A percentile compares a stretch with the other conserved stretches of the same genome.
phyloP scores from a whole-genome alignment of 2,888 invertebrate genomes.

The Danaus chrysippus region DNA sequence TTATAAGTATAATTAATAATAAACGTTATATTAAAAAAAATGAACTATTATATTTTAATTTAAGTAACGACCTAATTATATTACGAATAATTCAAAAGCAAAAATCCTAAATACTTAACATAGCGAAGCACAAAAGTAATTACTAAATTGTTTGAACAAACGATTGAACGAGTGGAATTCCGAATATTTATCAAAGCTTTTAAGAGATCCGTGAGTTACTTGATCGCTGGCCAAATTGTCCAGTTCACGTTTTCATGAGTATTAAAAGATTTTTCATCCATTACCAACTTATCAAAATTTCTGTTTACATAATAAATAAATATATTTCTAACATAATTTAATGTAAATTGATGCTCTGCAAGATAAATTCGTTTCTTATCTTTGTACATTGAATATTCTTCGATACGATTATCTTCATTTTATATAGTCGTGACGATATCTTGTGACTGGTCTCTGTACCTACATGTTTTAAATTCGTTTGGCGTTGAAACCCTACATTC shows the following conservation, averaged over 20 bases:
- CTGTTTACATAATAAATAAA: background rate
- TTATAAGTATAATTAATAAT: too few species aligned
- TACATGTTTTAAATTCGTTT: constrained; percentile 23
- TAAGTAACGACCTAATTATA: too few species aligned
- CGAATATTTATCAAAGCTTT: constrained; percentile 31
- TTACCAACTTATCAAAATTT: too few species aligned
- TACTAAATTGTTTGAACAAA: constrained; percentile 33
- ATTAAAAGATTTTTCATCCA: background rate
- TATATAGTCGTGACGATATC: background rate
- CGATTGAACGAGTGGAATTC: constrained; percentile 27
- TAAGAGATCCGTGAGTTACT: constrained; percentile 29
- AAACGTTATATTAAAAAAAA: too few species aligned
- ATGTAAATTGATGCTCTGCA: background rate
- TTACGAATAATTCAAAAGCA: background rate
- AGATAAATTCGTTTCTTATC: background rate
- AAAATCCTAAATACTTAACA: constrained; percentile 14
- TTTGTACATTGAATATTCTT: background rate
- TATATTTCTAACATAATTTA: background rate
- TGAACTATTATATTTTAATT: too few species aligned
- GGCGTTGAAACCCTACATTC: constrained; percentile 14
- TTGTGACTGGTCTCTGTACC: constrained; percentile 11
- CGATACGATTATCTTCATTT: too few species aligned
- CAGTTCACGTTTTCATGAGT: constrained; percentile 12
- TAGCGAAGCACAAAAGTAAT: constrained; percentile 27
- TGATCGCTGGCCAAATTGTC: constrained; percentile 20